Conservation (phyloP, 2,888 invertebrate species). For the Julus scandinavius region DNA sequence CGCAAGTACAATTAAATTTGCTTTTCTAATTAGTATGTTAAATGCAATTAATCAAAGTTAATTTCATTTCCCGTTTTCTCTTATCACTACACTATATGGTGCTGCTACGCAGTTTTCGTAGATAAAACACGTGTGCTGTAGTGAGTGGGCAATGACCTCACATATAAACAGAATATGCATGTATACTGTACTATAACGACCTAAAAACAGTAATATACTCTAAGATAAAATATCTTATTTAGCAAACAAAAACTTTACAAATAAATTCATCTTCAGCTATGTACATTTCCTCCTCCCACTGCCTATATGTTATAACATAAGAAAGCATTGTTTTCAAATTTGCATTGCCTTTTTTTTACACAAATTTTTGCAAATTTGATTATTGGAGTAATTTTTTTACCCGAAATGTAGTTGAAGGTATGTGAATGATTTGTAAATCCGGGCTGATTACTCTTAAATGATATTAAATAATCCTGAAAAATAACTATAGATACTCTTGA, state of each 20-base stretch:
- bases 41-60: neutral
- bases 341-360: neutral
- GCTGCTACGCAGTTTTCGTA: neutral
- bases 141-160: neutral
- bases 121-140: neutral
- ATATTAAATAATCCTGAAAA: too few species aligned
- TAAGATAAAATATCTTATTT: neutral
- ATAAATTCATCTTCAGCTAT: neutral
- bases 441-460: too few species aligned
- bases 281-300: neutral
- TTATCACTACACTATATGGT: neutral
- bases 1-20: neutral
- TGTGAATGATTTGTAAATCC: too few species aligned
- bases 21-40: slow-evolving; percentile 1
- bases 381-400: too few species aligned
- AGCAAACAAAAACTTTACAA: neutral
- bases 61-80: neutral
- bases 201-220: slow-evolving; percentile 1
- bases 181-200: slow-evolving; percentile 9
- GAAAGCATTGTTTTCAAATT: neutral
- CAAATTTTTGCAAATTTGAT: too few species aligned
- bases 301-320: neutral
- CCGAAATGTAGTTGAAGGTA: too few species aligned
- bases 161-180: neutral
- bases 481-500: too few species aligned